A percentile compares a stretch with the other conserved stretches of the same genome.
Conservation (phyloP, 2,888 invertebrate genomes). For the Cosmopolites sordidus region DNA sequence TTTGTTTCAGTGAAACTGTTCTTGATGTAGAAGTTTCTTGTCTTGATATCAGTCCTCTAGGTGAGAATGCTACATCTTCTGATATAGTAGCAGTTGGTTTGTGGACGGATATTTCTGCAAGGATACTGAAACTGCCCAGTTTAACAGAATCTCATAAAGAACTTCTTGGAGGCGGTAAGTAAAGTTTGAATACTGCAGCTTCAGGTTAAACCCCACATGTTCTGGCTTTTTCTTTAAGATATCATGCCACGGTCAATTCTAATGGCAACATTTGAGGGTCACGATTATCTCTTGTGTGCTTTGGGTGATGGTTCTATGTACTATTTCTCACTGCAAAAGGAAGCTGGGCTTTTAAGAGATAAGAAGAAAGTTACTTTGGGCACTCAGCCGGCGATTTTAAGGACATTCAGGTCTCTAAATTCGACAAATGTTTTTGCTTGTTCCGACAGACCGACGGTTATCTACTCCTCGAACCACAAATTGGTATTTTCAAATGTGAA, state of each 20-base stretch:
- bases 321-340: conserved; percentile 83
- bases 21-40: conserved; percentile 96
- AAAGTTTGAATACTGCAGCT: too few relatives aligned
- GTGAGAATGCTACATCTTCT: conserved; percentile 57
- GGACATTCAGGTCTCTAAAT: conserved; percentile 82
- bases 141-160: conserved; percentile 81
- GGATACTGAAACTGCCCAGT: conserved; percentile 77
- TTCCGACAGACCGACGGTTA: conserved; percentile 96
- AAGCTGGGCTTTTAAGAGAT: conserved; percentile 72
- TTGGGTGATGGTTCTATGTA: conserved; percentile 97
- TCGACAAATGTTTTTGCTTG: conserved; percentile 98
- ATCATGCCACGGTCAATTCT: conserved; percentile 95
- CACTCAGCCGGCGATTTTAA: conserved; percentile 91
- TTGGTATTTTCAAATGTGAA: conserved; percentile 98
- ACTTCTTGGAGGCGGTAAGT: conserved; percentile 74
- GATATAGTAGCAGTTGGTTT: conserved; percentile 86
- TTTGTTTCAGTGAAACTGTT: conserved; percentile 56
- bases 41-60: conserved; percentile 83
- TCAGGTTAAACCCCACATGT: background rate
- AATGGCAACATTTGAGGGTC: conserved; percentile 90
- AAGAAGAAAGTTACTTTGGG: conserved; percentile 95
- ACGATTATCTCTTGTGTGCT: conserved; percentile 85
- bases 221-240: conserved; percentile 55
- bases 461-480: conserved; percentile 98
- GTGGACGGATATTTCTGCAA: conserved; percentile 95